Percentiles rank a stretch among this genome's conserved stretches.
These are phyloP conservation scores for Oncorhynchus kisutch DNA, from an alignment of 2,113 vertebrate species.

Conservation along the genomic window DNA sequence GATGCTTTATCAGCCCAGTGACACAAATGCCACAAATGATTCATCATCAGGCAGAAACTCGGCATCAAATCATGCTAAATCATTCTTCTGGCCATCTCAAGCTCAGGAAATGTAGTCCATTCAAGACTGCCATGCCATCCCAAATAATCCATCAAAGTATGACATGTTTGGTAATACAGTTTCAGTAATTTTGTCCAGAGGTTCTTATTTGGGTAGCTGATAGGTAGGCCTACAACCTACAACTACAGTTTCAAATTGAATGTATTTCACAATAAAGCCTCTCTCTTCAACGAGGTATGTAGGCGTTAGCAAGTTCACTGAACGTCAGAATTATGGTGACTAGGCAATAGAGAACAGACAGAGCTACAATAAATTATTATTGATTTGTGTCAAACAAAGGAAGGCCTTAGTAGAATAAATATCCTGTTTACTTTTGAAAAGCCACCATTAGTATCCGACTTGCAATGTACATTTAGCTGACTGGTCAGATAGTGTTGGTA, in stretches of 20 bases:
- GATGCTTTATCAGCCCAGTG: conserved; percentile 26
- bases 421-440: conserved; percentile 19
- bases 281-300: neutral
- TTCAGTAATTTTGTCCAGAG: neutral
- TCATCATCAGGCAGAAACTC: conserved; percentile 15
- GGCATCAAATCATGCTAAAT: conserved; percentile 31
- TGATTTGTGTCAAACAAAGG: conserved; percentile 5
- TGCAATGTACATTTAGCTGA: conserved; percentile 53
- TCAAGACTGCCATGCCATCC: conserved; percentile 12
- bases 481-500: conserved; percentile 53
- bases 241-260: neutral
- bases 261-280: neutral
- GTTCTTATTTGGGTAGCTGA: neutral
- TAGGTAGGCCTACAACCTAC: neutral
- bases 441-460: conserved; percentile 46
- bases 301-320: neutral
- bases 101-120: conserved; percentile 33
- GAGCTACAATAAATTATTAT: neutral
- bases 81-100: conserved; percentile 39
- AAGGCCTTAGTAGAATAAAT: conserved; percentile 25
- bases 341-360: neutral
- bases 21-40: conserved; percentile 13
- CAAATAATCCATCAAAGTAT: conserved; percentile 16
- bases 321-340: neutral
- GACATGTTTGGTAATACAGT: neutral